Evolutionary conservation across 2,113 vertebrate species (phyloP), one percentile per base, ranked within the genome.

Genomic region (Ahaetulla prasina): DNA sequence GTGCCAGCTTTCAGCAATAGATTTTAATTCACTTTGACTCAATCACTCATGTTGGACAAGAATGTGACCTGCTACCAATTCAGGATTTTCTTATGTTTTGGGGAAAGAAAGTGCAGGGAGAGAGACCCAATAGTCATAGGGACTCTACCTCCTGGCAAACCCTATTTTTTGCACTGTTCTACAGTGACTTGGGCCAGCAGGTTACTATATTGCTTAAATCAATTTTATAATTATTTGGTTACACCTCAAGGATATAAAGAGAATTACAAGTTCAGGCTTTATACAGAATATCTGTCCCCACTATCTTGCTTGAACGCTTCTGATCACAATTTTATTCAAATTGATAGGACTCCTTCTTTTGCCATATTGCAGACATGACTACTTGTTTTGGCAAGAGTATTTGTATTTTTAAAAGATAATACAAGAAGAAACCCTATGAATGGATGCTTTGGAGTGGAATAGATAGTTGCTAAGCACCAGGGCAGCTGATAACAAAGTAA

Each of bases 401-500:
- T 45, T 90, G 22, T 85, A 80, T 85, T 74, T 50, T 89, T 50
- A 27, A 55, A 89, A 50, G 49, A 47, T 85, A 52, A 60, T 85
- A 53, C 16, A 47, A 35, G 53, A 57, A 20, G 68, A 53, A 85
- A 25, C 88, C 45, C 68, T 60, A 39, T 27, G 88, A 85, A 0
- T 0, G 20, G 50, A 47, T 84, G 49, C 85, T 93, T 52, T 85
- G 91, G 87, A 52, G 54, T 85, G 90, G 88, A 53, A 94, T 94
- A 9, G 0, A 85, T 1, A 84, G 87, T 92, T 88, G 89, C 7
- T 25, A 95, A 95, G 93, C 92, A 95, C 90, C 91, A 95, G 92
- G 57, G 94, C 8, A 90, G 30, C 80, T 53, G 90, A 92, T 95
- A 90, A 68, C 93, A 95, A 93, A 18, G 84, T 93, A 93, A 94